These are phyloP conservation scores for Pelecanoides urinatrix DNA, from an alignment of 2,113 vertebrate species.

Conservation along the genomic window DNA sequence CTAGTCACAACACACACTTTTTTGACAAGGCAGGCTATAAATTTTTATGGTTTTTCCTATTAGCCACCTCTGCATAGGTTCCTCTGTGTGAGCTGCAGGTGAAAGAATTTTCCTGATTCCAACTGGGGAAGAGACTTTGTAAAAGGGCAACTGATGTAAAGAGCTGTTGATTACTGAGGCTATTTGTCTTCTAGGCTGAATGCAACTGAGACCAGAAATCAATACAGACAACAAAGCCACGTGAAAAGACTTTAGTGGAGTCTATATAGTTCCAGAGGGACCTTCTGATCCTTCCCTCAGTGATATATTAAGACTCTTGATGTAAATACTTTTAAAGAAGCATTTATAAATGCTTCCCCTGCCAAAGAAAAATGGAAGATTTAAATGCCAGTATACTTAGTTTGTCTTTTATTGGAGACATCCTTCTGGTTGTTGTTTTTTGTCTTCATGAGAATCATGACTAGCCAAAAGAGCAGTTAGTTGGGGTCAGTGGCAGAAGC, in stretches of 20 bases:
- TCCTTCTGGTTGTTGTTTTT: neutral
- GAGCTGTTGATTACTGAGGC: neutral
- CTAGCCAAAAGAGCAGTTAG: neutral
- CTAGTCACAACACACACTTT: neutral
- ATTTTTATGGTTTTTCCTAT: neutral
- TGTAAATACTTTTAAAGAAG: neutral
- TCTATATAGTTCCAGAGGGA: neutral
- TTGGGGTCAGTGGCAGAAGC: neutral
- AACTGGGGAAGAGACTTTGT: neutral
- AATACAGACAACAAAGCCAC: neutral
- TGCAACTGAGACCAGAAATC: neutral
- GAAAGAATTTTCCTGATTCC: neutral
- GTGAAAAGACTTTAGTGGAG: neutral
- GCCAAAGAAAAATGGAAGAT: neutral
- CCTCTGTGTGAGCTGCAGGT: neutral
- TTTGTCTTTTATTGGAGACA: neutral
- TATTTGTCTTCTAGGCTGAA: neutral
- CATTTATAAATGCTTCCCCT: neutral
- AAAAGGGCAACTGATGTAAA: neutral
- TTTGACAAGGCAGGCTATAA: neutral
- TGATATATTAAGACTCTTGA: neutral
- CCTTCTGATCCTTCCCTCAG: neutral
- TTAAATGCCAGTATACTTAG: neutral
- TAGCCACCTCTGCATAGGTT: neutral
- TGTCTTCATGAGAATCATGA: neutral